A percentile compares a stretch with the other conserved stretches of the same genome.
These are phyloP conservation scores for Gopherus flavomarginatus DNA, from an alignment of 2,113 vertebrate species.

Conservation along the genomic window DNA sequence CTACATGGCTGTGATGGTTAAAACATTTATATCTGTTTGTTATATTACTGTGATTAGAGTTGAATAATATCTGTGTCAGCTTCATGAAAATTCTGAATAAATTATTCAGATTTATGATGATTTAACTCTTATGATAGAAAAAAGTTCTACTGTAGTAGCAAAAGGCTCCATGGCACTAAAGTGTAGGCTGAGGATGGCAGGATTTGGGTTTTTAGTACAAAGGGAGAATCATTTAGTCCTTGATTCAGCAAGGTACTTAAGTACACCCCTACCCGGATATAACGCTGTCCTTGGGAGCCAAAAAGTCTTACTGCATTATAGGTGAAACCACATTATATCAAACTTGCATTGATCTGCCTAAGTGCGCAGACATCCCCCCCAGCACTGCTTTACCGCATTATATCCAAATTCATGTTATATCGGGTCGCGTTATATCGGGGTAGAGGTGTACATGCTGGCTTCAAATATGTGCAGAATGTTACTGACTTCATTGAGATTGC, in stretches of 20 bases:
- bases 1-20: background rate
- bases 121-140: background rate
- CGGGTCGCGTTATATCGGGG: too few relatives aligned
- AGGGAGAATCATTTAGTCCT: background rate
- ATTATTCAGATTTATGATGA: background rate
- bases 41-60: background rate
- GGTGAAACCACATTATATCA: too few relatives aligned
- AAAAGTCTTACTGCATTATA: too few relatives aligned
- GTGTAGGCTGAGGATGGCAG: background rate
- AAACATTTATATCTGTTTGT: background rate
- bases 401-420: too few relatives aligned
- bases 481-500: background rate
- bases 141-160: background rate
- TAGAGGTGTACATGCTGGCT: background rate
- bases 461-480: background rate
- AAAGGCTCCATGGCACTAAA: background rate
- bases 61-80: background rate
- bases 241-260: background rate
- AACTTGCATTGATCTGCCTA: too few relatives aligned
- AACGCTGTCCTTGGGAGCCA: too few relatives aligned
- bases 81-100: background rate
- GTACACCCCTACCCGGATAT: background rate
- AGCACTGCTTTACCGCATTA: too few relatives aligned
- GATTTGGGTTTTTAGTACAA: background rate
- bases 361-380: too few relatives aligned